A percentile compares a stretch with the other conserved stretches of the same genome.
Evolutionary conservation across 2,888 invertebrate species (phyloP).

Genomic region (Sicus ferrugineus): DNA sequence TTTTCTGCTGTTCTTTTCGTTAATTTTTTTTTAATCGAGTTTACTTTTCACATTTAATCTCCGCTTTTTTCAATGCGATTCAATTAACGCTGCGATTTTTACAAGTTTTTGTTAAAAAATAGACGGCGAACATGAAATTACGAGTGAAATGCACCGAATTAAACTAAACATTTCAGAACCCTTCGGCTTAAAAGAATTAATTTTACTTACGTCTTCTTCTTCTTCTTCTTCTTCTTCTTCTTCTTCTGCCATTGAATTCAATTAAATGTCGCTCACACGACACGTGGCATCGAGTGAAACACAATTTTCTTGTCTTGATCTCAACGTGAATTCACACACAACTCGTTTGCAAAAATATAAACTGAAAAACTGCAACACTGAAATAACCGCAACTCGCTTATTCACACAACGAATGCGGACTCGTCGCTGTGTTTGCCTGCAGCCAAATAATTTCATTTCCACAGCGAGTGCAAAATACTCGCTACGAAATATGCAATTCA

Average conservation of each 20-base stretch:
- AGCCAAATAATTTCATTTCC: conserved; percentile 18
- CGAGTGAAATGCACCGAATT: not conserved
- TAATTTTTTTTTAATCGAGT: not conserved
- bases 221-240: not conserved
- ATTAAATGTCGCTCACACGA: conserved; percentile 20
- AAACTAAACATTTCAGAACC: not conserved
- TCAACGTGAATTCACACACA: conserved; percentile 3
- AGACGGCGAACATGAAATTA: not conserved
- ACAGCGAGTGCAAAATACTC: not conserved
- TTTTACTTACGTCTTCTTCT: not conserved
- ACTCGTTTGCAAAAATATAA: not conserved
- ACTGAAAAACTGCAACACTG: not conserved
- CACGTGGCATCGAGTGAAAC: not conserved
- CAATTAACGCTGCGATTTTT: not conserved
- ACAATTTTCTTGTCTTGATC: not conserved
- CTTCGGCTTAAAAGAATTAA: not conserved
- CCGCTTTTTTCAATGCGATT: not conserved
- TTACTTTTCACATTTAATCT: not conserved
- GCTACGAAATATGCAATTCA: conserved; percentile 21
- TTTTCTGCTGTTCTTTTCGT: not conserved
- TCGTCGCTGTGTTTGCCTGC: not conserved
- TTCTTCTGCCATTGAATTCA: not conserved
- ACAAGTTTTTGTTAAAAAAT: not conserved
- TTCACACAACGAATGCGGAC: not conserved
- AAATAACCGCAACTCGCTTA: not conserved